Conservation (phyloP, 2,888 invertebrate species). For the Eledone cirrhosa region DNA sequence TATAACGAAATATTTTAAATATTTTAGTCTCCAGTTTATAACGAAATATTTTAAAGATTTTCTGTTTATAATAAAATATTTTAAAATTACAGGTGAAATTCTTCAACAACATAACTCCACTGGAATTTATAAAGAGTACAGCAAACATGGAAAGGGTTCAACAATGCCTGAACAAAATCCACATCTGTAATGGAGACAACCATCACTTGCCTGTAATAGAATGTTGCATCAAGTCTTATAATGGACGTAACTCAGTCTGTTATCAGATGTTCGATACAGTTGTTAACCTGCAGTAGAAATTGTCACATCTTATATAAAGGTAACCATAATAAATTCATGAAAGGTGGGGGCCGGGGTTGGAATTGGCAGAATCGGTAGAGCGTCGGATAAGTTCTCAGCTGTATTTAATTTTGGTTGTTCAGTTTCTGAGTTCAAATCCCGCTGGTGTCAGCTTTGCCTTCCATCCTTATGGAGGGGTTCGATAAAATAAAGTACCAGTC, state of each 20-base stretch:
- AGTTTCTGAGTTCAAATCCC: too few relatives aligned
- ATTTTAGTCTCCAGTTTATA: too few relatives aligned
- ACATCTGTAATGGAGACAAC: conserved; percentile 34
- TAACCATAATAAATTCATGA: too few relatives aligned
- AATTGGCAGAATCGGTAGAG: too few relatives aligned
- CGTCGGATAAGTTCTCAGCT: too few relatives aligned
- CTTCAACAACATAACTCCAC: conserved; percentile 41
- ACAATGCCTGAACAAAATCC: conserved; percentile 36
- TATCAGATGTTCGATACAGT: conserved; percentile 52
- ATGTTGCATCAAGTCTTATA: conserved; percentile 47
- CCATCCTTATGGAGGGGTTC: too few relatives aligned
- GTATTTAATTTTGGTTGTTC: too few relatives aligned
- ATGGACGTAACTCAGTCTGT: conserved; percentile 33
- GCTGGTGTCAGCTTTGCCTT: too few relatives aligned
- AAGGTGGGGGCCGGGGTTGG: too few relatives aligned
- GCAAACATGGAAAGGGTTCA: conserved; percentile 34
- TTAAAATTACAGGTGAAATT: conserved; percentile 39
- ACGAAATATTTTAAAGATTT: neutral
- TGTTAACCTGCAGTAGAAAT: too few relatives aligned
- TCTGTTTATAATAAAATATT: neutral
- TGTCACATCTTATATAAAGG: too few relatives aligned
- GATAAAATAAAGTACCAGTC: too few relatives aligned
- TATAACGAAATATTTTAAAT: neutral
- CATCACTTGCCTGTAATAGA: conserved; percentile 43
- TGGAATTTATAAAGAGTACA: conserved; percentile 35